Percentiles rank a stretch among this genome's conserved stretches.
These are phyloP conservation scores for Platerodrilus igneus DNA, from an alignment of 2,888 invertebrate species.

Conservation along the genomic window DNA sequence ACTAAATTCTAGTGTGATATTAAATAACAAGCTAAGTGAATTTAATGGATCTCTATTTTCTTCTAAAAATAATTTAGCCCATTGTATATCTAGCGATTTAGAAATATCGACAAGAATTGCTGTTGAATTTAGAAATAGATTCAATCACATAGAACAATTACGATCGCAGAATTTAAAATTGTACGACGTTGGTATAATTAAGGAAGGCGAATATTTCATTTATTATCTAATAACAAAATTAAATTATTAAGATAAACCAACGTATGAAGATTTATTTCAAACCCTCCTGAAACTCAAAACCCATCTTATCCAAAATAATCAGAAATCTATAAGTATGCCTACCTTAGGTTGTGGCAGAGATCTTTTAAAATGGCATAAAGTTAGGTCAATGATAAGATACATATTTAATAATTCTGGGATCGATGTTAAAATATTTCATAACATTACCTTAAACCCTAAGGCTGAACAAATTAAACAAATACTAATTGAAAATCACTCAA, in stretches of 20 bases:
- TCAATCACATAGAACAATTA: conserved; percentile 1
- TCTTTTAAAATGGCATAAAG: conserved; percentile 8
- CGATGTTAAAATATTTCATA: conserved; percentile 23
- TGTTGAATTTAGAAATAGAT: conserved; percentile 1
- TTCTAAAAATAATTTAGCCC: conserved; percentile 3
- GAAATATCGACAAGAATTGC: conserved; percentile 3
- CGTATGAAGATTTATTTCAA: conserved; percentile 28
- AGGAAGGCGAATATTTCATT: conserved; percentile 11
- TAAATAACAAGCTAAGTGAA: conserved; percentile 4
- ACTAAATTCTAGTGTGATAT: too few relatives aligned
- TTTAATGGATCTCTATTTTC: neutral
- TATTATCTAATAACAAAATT: conserved; percentile 16
- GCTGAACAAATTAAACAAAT: conserved; percentile 25
- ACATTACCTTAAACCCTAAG: conserved; percentile 13
- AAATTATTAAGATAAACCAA: conserved; percentile 26
- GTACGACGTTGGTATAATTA: conserved; percentile 7
- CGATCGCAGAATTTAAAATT: conserved; percentile 1
- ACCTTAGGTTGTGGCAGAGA: conserved; percentile 11
- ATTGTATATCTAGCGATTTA: conserved; percentile 4
- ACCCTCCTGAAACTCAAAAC: conserved; percentile 10
- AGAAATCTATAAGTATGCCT: conserved; percentile 3
- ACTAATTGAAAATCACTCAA: conserved; percentile 27
- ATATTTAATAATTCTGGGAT: conserved; percentile 26
- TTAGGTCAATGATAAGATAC: conserved; percentile 21
- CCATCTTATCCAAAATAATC: conserved; percentile 5